phyloP scores from a whole-genome alignment of 2,888 invertebrate genomes.

The Sisyra terminalis region DNA sequence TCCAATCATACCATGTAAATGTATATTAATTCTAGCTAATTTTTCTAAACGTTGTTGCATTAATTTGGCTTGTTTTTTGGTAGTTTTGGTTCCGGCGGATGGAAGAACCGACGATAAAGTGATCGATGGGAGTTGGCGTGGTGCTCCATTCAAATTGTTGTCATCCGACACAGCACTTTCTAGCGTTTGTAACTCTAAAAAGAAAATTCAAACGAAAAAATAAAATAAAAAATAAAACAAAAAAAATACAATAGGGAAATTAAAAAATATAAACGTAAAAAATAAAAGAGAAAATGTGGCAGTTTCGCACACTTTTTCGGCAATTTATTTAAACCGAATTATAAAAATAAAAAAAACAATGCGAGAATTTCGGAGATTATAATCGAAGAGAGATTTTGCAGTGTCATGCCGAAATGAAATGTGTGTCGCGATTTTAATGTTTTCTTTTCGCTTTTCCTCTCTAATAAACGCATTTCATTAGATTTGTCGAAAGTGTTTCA shows the following conservation, averaged over 20 bases:
- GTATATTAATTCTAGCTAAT: slow-evolving; percentile 64
- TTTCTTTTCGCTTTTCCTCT: no score
- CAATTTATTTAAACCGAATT: no score
- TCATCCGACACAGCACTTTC: slow-evolving; percentile 42
- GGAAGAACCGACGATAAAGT: slow-evolving; percentile 28
- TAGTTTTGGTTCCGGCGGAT: slow-evolving; percentile 32
- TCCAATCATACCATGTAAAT: slow-evolving; percentile 60
- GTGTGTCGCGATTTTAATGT: no score
- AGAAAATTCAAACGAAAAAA: slow-evolving; percentile 16
- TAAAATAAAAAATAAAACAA: slow-evolving; percentile 18
- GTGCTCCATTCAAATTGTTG: slow-evolving; percentile 34
- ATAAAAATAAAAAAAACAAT: no score
- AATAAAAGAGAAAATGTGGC: not conserved
- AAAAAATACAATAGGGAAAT: slow-evolving; percentile 4
- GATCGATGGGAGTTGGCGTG: slow-evolving; percentile 22
- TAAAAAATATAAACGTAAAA: slow-evolving; percentile 1
- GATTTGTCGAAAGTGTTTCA: no score
- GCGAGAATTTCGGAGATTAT: no score
- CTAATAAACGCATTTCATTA: no score
- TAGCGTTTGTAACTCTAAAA: slow-evolving; percentile 20
- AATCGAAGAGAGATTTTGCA: no score
- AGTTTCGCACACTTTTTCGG: not conserved
- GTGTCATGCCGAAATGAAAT: no score
- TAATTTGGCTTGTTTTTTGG: slow-evolving; percentile 50
- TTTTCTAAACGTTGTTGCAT: slow-evolving; percentile 57